Evolutionary conservation across 2,797 vertebrate species (phyloP), one percentile per base, ranked within the genome.

Genomic region (Denticeps clupeoides): DNA sequence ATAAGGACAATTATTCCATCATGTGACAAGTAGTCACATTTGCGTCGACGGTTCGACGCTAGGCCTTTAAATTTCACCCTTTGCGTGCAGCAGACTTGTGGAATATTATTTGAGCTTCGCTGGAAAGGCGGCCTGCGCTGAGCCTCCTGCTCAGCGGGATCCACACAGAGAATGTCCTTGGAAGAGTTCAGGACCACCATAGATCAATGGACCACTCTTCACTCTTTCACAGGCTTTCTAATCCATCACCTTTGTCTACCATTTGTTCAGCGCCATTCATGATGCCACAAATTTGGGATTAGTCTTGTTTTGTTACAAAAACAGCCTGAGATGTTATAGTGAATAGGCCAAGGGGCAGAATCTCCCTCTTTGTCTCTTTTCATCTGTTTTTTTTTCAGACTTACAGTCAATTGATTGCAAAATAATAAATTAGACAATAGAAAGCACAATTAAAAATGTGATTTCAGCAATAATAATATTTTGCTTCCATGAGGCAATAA

Each of bases 261-360:
- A 74, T 79, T 84, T 82, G 82, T 81, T 78, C 77, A 74, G 72
- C 74, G 72, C 75, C 73, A 80, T 81, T 82, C 79, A 82, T 70
- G 68, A 75, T 64, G 78, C 74, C 72, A 70, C 71, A 78, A 82
- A 81, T 82, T 82, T 79, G 75, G 77, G 79, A 84, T 84, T 82
- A 84, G 65, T 63, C 75, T 81, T 75, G 78, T 82, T 82, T 82
- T 78, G 79, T 84, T 80, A 82, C 77, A 81, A 81, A 84, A 82
- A 84, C 78, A 80, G 79, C 69, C 78, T 53, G 49, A 74, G 75
- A 76, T 81, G 72, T 76, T 75, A 70, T 65, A 67, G 66, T 76
- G 76, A 80, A 79, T 71, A 59, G 75, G 69, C 66, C 63, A 65
- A 76, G 67, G 69, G 63, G 67, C 68, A 62, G 59, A 66, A n/a